Evolutionary conservation across 2,113 vertebrate genomes (phyloP), one percentile per base, ranked within the genome.

Genomic region (Rhadina sibilatrix): DNA sequence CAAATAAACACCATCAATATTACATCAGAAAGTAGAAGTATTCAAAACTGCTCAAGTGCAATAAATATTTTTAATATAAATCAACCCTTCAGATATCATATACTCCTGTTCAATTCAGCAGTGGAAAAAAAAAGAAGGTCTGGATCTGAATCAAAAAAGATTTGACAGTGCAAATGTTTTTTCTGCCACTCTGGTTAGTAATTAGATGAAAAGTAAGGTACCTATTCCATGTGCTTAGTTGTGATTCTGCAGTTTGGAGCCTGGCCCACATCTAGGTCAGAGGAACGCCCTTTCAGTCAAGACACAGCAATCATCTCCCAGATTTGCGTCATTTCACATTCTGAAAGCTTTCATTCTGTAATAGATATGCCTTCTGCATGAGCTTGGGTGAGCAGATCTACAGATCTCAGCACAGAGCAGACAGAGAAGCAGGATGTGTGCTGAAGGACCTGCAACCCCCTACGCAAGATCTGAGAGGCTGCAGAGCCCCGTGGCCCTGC

Each of bases 401-500:
- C 30, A 54, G 49, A 28, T 20, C 25, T 0, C 65, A 71, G 74
- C 47, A 47, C 47, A 30, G 11, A 66, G 75, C 75, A 60, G 33
- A 33, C 57, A 49, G 42, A 61, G 18, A 57, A 19, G 28, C n/a
- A 53, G 37, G 40, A 11, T 12, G 14, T 10, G 9, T 33, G 52
- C 59, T 72, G 33, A 76, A 28, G 54, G 49, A 60, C 12, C 5
- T 20, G 44, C 7, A 13, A 15, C 20, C 4, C 3, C 9, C 23
- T 7, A 15, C 2, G 19, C 10, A 14, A 8, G 50, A 47, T 31
- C 4, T 0, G 0, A 47, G 50, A 19, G 49, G 53, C 25, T 69
- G 35, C 72, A 90, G 63, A 76, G 44, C 42, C 16, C 1, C 1
- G 0, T 5, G 28, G 40, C 30, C 24, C 60, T 16, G 57, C 7